Percentiles rank a stretch among this genome's conserved stretches.
phyloP scores from a whole-genome alignment of 2,888 invertebrate species.

The Trissolcus japonicus region DNA sequence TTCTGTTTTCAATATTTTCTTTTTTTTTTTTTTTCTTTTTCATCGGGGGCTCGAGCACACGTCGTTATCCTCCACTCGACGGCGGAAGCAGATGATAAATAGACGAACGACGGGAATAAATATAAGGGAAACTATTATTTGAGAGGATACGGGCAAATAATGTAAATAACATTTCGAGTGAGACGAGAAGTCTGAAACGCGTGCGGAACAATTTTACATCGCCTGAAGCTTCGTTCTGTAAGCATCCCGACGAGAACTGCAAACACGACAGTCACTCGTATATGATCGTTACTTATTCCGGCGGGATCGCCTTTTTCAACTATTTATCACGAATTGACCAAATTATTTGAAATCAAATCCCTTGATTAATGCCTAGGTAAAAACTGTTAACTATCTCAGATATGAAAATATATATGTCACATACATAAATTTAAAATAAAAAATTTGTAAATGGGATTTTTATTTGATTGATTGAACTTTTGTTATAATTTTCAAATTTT shows the following conservation, averaged over 20 bases:
- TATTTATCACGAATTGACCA: slow-evolving; percentile 15
- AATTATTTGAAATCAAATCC: slow-evolving; percentile 2
- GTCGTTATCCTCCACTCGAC: slow-evolving; percentile 61
- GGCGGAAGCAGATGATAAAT: slow-evolving; percentile 30
- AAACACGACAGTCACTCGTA: slow-evolving; percentile 8
- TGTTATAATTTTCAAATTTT: too few species aligned
- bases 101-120: slow-evolving; percentile 41
- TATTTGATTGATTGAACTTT: too few species aligned
- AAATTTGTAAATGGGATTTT: too few species aligned
- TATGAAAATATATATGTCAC: too few species aligned
- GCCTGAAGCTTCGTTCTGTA: slow-evolving; percentile 13
- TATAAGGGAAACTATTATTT: slow-evolving; percentile 50
- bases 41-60: slow-evolving; percentile 59
- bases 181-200: slow-evolving; percentile 16
- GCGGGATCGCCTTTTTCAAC: slow-evolving; percentile 13
- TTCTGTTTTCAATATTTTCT: not conserved
- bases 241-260: slow-evolving; percentile 28
- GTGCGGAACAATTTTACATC: slow-evolving; percentile 24
- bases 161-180: slow-evolving; percentile 38
- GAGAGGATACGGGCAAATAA: slow-evolving; percentile 30
- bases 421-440: too few species aligned
- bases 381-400: too few species aligned
- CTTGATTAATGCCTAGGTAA: too few species aligned
- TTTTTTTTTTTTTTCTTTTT: not conserved
- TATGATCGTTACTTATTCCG: slow-evolving; percentile 28